These are phyloP conservation scores for Tiaroga cobitis DNA, from an alignment of 2,797 vertebrate genomes.

Conservation along the genomic window DNA sequence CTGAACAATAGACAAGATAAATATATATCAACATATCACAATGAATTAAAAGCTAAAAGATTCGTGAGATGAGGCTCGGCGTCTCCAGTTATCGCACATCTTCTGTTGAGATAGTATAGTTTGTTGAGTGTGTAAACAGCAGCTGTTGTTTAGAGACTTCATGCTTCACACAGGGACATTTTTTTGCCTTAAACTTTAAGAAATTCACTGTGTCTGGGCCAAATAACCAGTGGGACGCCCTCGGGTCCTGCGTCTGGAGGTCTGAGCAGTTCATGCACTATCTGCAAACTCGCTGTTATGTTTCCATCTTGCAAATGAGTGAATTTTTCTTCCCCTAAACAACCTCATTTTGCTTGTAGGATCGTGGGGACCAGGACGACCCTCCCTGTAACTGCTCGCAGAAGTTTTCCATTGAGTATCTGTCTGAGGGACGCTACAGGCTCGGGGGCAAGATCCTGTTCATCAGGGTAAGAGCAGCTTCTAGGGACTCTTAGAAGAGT, in stretches of 20 bases:
- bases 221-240: not conserved
- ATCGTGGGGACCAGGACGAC: constrained; percentile 88
- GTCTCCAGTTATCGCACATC: constrained; percentile 6
- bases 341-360: constrained; percentile 72
- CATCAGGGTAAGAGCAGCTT: constrained; percentile 71
- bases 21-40: too few species aligned
- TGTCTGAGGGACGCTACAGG: constrained; percentile 95
- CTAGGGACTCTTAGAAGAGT: not conserved
- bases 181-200: not conserved
- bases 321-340: not conserved
- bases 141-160: constrained; percentile 24
- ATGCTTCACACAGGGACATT: not conserved
- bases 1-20: too few species aligned
- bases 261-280: not conserved
- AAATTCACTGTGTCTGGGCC: not conserved
- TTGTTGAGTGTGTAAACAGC: constrained; percentile 15
- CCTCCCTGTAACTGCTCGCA: constrained; percentile 94
- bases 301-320: not conserved
- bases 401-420: constrained; percentile 95
- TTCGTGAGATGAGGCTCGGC: not conserved
- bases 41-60: too few species aligned
- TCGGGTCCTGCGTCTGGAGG: not conserved
- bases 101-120: constrained; percentile 21
- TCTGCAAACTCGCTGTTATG: not conserved
- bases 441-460: constrained; percentile 98